These are phyloP conservation scores for Megathymus violae DNA, from an alignment of 1,140 invertebrate species.

Conservation along the genomic window DNA sequence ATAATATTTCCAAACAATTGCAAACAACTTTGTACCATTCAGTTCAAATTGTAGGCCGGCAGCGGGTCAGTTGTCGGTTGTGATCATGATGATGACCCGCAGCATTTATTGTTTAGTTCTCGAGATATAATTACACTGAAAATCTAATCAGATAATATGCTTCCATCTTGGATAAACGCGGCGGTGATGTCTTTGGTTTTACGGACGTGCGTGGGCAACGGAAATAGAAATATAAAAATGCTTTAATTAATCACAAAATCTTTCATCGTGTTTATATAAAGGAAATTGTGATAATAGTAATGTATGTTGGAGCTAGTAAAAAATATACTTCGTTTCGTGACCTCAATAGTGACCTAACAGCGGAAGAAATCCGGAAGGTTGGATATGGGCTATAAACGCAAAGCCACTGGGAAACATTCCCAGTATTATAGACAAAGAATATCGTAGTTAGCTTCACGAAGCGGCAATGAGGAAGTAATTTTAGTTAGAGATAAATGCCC, in stretches of 20 bases:
- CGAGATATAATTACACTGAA: too few relatives aligned
- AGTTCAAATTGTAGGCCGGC: too few relatives aligned
- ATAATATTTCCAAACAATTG: too few relatives aligned
- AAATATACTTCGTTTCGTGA: slow-evolving; percentile 34
- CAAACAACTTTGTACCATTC: too few relatives aligned
- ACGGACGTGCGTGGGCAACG: too few relatives aligned
- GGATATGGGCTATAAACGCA: slow-evolving; percentile 37
- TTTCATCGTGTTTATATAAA: not conserved
- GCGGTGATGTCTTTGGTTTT: too few relatives aligned
- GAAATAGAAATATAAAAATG: too few relatives aligned
- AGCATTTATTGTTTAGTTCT: too few relatives aligned
- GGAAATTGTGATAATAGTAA: not conserved
- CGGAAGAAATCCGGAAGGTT: slow-evolving; percentile 24
- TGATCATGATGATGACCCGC: too few relatives aligned
- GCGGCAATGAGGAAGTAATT: not conserved
- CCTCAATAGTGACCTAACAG: slow-evolving; percentile 17
- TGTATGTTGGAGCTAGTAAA: not conserved
- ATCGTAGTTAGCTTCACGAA: slow-evolving; percentile 13
- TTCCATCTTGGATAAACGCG: too few relatives aligned
- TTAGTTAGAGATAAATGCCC: not conserved
- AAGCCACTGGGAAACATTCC: slow-evolving; percentile 26
- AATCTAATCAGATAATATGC: too few relatives aligned
- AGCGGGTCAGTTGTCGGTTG: too few relatives aligned
- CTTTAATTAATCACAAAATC: not conserved
- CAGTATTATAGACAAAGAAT: slow-evolving; percentile 29